Evolutionary conservation across 2,888 invertebrate species (phyloP), one percentile per base, ranked within the genome.

Genomic region (Epinotia brunnichana): DNA sequence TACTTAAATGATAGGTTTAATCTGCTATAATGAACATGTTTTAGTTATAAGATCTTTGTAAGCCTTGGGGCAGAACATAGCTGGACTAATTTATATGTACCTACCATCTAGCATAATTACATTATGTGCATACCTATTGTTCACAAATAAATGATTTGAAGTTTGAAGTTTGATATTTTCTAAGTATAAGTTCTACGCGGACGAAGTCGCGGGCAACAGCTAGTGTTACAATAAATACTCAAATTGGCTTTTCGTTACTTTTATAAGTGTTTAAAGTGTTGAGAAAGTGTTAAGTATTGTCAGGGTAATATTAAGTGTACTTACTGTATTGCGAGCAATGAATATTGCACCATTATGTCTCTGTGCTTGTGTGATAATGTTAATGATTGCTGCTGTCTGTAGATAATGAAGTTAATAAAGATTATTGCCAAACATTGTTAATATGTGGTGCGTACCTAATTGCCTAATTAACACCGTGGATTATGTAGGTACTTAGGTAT

Each of bases 391-490:
- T 24, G 15, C 13, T 7, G 2, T 19, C n/a, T n/a, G n/a, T n/a
- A n/a, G n/a, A n/a, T 24, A 56, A 21, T 21, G 15, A 21, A 19
- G 24, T 15, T n/a, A 29, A 29, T 29, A 57, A 57, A 29, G 19
- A 29, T 51, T 29, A 59, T 51, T 51, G 21, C 35, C 13, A 60
- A 68, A 68, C 68, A 51, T 68, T 35, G 59, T 51, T 57, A 67
- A 67, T 24, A 39, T 17, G 17, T 53, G 53, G 13, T 17, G 19
- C 9, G 64, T 69, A 53, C 35, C 60, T 21, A n/a, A 35, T 44
- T 44, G 15, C 15, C 17, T 21, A n/a, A n/a, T 24, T 35, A 3
- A 4, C 21, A 54, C 19, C 19, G 21, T 21, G 9, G 24, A 56
- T 56, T 56, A 56, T 24, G 29, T n/a, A n/a, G n/a, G n/a, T 9